Evolutionary conservation across 2,797 vertebrate species (phyloP), one percentile per base, ranked within the genome.

Genomic region (Sardinella longiceps): DNA sequence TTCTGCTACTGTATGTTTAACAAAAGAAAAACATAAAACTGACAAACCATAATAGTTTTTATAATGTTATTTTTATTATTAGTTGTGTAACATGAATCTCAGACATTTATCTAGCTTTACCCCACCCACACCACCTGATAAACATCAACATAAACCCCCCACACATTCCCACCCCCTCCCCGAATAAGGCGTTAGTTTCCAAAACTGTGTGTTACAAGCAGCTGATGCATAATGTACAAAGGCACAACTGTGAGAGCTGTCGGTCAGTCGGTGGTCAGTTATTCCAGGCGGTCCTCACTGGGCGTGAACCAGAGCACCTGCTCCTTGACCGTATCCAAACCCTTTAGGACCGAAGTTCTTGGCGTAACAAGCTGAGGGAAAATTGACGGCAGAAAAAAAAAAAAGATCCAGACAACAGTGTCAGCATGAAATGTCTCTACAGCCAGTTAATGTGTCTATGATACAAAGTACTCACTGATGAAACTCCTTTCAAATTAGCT

Each of bases 331-430:
- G 0, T 97, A 99, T 46, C 98, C 98, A 51, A 98, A 97, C 37
- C 98, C 98, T 92, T 99, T 99, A 50, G 98, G 98, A 30, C 98
- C 98, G 25, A 98, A 99, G 95, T 99, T 98, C 96, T 98, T 99
- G 1, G 97, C 98, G 0, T 99, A 99, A 87, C 98, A 99, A 23
- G 96, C 98, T 99, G 90, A 84, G 48, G 50, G 87, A 91, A 48
- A 25, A 83, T 60, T 56, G n/a, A n/a, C n/a, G n/a, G n/a, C 15
- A 18, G 15, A 20, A 25, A 5, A 80, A n/a, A 23, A 39, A 15
- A 74, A 20, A 30, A 77, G 5, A 39, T n/a, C n/a, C 77, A 39
- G 74, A 5, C 28, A 46, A 85, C 33, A 86, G 39, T 74, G 66
- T 43, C 70, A 77, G 70, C 70, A 23, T 5, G 3, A 39, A 74